Base-by-base conservation (phyloP, 2,113 vertebrate species). In the Sorex araneus region DNA sequence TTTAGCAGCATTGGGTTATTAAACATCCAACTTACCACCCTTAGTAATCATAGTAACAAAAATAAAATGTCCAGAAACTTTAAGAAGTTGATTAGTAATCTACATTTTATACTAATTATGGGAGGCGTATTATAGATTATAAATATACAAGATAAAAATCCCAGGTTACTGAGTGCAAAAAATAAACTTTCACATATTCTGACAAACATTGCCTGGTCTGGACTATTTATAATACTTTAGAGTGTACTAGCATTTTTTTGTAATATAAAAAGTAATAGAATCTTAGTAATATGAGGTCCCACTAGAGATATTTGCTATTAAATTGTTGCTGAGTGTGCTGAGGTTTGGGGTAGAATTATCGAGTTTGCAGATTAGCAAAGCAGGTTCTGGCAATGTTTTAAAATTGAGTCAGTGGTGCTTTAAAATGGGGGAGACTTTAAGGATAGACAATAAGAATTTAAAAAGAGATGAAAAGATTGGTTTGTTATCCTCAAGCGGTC, bases 291-390 rank as follows among this genome's bases (percentile, higher is more conserved):
- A 96, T 92, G 96, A 97, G 87, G 95, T 95, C 95, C 95, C 97
- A 94, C 94, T 96, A 95, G 95, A 96, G 96, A 95, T 96, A 96
- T 96, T 96, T 97, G 96, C 95, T 96, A 96, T 96, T 96, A 97
- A 96, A 96, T 97, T 96, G 97, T 94, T 96, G 96, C 96, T 96
- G 97, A 97, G 94, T 96, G 93, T 66, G 93, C 95, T 96, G 96
- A 93, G 97, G 94, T 96, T 96, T 96, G 87, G 94, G 96, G 91
- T 89, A 91, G 94, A 97, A 96, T 96, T 96, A 97, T 88, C 40
- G 84, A 95, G 94, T 96, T 95, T 97, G 95, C 95, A 96, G 96
- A 96, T 97, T 95, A 97, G 94, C 95, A 94, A 90, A 96, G 89
- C 93, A 91, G 84, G 87, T 94, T 92, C 87, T 92, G 94, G 97